Evolutionary conservation across 2,888 invertebrate genomes (phyloP).

Genomic region (Sminthurinus aureus): DNA sequence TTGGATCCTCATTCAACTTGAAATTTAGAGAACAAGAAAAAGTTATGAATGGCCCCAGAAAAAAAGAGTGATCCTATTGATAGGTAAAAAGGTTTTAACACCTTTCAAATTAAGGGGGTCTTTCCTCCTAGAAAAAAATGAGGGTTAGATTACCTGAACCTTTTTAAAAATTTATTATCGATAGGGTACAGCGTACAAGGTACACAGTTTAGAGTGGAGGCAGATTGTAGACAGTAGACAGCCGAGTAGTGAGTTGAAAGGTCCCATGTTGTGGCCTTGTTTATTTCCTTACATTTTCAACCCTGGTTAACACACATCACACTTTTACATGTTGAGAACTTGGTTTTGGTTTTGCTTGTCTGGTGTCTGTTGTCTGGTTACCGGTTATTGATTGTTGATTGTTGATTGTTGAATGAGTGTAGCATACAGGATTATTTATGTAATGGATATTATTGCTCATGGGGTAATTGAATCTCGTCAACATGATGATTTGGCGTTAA

Average conservation of each 20-base stretch:
- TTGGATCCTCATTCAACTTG: no score
- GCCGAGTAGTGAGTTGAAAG: not conserved
- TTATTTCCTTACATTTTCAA: not conserved
- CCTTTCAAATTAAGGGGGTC: not conserved
- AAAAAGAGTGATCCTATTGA: not conserved
- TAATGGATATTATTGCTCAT: no score
- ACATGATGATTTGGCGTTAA: no score
- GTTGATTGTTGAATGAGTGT: no score
- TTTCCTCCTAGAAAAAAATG: not conserved
- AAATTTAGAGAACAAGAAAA: no score
- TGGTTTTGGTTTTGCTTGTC: no score
- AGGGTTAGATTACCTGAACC: not conserved
- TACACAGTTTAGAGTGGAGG: not conserved
- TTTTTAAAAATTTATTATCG: not conserved
- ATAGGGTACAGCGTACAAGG: not conserved
- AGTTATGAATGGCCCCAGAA: not conserved
- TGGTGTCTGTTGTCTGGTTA: no score
- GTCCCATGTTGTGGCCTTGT: not conserved
- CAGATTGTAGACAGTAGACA: not conserved
- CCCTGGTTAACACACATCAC: not conserved
- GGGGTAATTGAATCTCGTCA: no score
- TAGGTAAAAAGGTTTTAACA: slow-evolving; percentile 20
- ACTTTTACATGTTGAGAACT: not conserved
- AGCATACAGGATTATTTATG: no score
- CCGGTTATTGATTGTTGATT: no score